Evolutionary conservation across 1,140 invertebrate genomes (phyloP).

Genomic region (Gryon sp.): DNA sequence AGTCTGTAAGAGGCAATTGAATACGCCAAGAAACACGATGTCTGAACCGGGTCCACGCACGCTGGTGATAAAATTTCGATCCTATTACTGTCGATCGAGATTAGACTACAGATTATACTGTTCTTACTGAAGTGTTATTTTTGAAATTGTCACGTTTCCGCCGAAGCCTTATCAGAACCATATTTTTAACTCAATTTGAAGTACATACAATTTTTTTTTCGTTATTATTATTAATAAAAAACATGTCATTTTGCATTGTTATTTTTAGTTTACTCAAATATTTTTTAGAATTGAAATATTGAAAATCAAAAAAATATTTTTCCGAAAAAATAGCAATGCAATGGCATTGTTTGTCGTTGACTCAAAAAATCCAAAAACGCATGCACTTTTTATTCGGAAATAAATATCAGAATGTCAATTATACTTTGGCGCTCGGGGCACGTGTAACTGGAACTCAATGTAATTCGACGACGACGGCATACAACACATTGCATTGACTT

Average conservation of each 20-base stretch:
- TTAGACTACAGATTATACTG: conserved; percentile 8
- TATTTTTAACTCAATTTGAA: no score
- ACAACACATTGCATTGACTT: conserved; percentile 13
- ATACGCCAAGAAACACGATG: conserved; percentile 2
- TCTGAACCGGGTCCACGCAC: background rate
- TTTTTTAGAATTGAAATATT: no score
- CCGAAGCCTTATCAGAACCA: conserved; percentile 13
- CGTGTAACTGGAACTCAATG: conserved; percentile 73
- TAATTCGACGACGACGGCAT: conserved; percentile 55
- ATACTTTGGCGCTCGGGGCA: conserved; percentile 65
- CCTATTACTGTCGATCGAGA: conserved; percentile 24
- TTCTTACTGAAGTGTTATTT: conserved; percentile 11
- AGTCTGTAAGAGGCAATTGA: no score
- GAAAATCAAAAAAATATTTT: no score
- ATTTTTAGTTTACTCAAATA: no score
- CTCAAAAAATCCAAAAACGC: conserved; percentile 42
- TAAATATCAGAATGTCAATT: conserved; percentile 60
- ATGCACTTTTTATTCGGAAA: conserved; percentile 62
- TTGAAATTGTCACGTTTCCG: conserved; percentile 24
- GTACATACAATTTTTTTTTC: no score
- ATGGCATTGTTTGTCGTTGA: no score
- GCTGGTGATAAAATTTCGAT: conserved; percentile 6
- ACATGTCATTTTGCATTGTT: no score
- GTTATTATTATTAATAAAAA: no score
- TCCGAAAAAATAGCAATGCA: no score